Evolutionary conservation across 2,113 vertebrate species (phyloP), one percentile per base, ranked within the genome.

Genomic region (Hippocampus zosterae): DNA sequence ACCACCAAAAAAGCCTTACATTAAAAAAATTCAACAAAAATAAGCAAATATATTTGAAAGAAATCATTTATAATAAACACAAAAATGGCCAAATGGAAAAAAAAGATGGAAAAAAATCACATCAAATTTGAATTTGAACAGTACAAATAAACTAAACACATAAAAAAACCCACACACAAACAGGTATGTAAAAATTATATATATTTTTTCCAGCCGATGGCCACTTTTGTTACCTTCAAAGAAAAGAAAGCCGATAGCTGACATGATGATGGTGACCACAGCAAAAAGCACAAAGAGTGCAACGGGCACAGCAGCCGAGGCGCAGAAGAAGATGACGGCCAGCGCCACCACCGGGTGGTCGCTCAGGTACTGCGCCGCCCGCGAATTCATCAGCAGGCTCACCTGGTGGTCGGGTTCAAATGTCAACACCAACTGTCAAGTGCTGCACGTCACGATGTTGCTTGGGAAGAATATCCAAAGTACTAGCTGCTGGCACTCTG

Each of bases 251-350:
- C 93, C 91, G 0, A 94, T 68, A 6, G 90, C 91, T 3, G 92
- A 89, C 66, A 92, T 86, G n/a, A 93, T 5, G 15, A 86, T 72
- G 44, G 93, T 94, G 6, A 92, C 73, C 13, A 93, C 73, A 15
- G 94, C 89, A 42, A 96, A 91, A 37, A 86, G 60, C 69, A 96
- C 78, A 88, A 98, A 97, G 72, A 95, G 75, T 0, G 92, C 92
- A 13, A 95, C 46, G 0, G 96, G 96, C n/a, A 96, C 3, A 0
- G 91, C 89, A 0, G 94, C 91, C 74, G 91, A 80, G 21, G 84
- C 78, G 16, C 88, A 8, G 75, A 98, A 98, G 67, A 95, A 64
- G 81, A 97, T 57, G 72, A 93, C 55, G 0, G 92, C 77, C 29
- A 96, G 87, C 27, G 93, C 89, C 7, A 94, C 18, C 57, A 94